Conservation (phyloP, 2,797 vertebrate species). For the Cuculus canorus region DNA sequence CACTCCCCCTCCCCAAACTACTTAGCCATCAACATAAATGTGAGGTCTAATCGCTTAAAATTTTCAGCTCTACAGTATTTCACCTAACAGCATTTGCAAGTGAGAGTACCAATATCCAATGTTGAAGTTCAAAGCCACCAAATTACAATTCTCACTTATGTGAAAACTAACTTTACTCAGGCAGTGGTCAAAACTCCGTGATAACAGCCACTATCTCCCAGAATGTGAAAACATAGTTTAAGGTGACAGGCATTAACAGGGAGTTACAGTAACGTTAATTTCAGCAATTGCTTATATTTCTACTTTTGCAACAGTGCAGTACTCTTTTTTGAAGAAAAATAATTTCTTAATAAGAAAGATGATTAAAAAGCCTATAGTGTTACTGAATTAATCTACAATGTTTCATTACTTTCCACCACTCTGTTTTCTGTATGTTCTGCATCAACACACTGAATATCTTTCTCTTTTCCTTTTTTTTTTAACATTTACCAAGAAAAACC, state of each 20-base stretch:
- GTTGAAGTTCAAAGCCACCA: not conserved
- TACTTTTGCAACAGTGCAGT: not conserved
- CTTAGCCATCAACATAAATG: not conserved
- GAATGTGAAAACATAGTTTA: not conserved
- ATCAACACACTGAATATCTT: slow-evolving; percentile 38
- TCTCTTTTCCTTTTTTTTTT: not conserved
- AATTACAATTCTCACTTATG: not conserved
- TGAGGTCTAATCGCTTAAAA: not conserved
- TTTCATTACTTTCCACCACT: slow-evolving; percentile 42
- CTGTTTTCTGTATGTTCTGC: slow-evolving; percentile 36
- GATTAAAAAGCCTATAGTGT: not conserved
- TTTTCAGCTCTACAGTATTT: not conserved
- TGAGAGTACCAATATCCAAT: not conserved
- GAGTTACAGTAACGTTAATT: not conserved
- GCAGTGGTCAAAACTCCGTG: not conserved
- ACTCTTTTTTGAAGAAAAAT: not conserved
- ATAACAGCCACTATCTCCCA: not conserved
- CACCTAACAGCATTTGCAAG: not conserved
- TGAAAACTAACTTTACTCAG: not conserved
- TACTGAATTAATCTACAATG: slow-evolving; percentile 34
- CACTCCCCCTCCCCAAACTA: not conserved
- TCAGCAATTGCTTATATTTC: not conserved
- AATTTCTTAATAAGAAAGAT: not conserved
- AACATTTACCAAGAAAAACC: not conserved
- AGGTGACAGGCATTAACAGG: not conserved